phyloP scores from a whole-genome alignment of 2,797 vertebrate genomes.

The Sebastes baramenuke region DNA sequence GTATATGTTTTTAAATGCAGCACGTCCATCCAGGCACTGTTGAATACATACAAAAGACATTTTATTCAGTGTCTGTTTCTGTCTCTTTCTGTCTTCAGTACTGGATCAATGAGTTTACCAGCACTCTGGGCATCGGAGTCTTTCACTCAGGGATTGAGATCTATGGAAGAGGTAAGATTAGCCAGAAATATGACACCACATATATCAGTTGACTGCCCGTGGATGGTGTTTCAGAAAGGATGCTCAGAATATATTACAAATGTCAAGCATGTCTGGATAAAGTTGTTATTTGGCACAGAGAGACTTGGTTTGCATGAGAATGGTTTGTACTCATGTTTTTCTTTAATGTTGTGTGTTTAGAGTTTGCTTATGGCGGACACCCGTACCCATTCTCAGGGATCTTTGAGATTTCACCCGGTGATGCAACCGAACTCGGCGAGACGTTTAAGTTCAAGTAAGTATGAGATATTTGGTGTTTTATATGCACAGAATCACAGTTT shows the following conservation, averaged over 20 bases:
- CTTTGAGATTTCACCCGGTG: conserved; percentile 98
- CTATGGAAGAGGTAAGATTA: conserved; percentile 93
- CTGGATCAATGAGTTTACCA: conserved; percentile 99
- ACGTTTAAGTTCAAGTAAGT: conserved; percentile 99
- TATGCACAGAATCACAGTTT: accelerated
- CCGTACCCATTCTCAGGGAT: conserved; percentile 99
- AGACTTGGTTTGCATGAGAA: neutral
- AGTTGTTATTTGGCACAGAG: neutral
- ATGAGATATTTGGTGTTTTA: neutral
- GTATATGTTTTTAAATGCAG: neutral
- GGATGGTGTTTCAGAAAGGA: neutral
- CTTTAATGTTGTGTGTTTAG: conserved; percentile 63
- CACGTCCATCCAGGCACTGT: neutral
- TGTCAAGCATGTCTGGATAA: accelerated
- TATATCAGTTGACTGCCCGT: neutral
- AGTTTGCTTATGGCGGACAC: conserved; percentile 99
- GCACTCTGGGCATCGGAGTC: conserved; percentile 97
- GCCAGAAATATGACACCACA: conserved; percentile 15
- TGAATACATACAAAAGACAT: neutral
- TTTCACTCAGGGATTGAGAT: conserved; percentile 99
- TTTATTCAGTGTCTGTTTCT: neutral
- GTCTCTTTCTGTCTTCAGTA: conserved; percentile 81
- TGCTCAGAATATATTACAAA: neutral
- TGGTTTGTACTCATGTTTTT: neutral
- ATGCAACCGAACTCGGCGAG: conserved; percentile 96